phyloP scores from a whole-genome alignment of 2,888 invertebrate genomes.

The Alentia gelatinosa region DNA sequence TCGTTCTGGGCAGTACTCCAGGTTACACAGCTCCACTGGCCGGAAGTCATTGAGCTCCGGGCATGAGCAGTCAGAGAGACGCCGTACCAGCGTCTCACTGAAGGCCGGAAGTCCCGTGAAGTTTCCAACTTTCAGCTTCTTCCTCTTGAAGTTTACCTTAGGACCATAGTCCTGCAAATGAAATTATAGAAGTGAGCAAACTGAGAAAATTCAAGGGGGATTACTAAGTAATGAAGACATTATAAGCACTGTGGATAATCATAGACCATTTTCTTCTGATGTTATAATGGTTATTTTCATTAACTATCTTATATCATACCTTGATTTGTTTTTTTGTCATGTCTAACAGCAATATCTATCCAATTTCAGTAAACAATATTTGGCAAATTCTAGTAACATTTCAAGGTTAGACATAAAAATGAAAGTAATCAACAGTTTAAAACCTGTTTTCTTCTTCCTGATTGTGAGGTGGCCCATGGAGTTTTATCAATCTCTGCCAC shows the following conservation, averaged over 20 bases:
- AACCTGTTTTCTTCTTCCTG: constrained; percentile 94
- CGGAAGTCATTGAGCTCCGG: constrained; percentile 86
- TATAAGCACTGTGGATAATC: not conserved
- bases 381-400: not conserved
- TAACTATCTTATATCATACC: not conserved
- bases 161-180: constrained; percentile 92
- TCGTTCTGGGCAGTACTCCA: constrained; percentile 91
- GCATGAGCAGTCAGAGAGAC: constrained; percentile 84
- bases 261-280: not conserved
- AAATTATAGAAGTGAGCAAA: not conserved
- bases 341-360: not conserved
- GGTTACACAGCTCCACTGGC: constrained; percentile 96
- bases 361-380: not conserved
- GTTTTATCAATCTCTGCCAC: constrained; percentile 88
- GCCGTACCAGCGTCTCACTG: constrained; percentile 89
- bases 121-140: constrained; percentile 87
- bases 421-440: not conserved
- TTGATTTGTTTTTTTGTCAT: not conserved
- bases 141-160: constrained; percentile 98
- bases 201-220: not conserved
- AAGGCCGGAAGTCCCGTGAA: constrained; percentile 93
- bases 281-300: not conserved
- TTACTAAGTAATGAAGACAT: not conserved
- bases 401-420: not conserved
- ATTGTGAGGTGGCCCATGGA: constrained; percentile 95